Evolutionary conservation across 2,888 invertebrate genomes (phyloP).

Genomic region (Conistra vaccinii): DNA sequence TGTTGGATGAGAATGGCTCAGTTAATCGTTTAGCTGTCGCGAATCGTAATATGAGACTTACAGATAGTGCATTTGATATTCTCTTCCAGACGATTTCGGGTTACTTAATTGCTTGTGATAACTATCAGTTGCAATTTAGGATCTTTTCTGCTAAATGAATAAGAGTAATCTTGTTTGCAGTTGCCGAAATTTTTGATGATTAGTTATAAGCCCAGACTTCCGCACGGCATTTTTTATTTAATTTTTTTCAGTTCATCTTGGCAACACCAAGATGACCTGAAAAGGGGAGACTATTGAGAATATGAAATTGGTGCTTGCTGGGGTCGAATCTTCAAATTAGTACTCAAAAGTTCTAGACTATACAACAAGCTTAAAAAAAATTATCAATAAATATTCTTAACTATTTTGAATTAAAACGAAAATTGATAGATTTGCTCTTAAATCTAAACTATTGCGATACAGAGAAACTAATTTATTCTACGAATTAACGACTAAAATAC

Average conservation of each 20-base stretch:
- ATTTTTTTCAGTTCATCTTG: background rate
- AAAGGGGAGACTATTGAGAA: background rate
- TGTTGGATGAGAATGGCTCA: background rate
- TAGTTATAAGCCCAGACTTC: background rate
- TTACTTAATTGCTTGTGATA: background rate
- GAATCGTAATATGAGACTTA: slow-evolving; percentile 12
- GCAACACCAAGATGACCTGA: background rate
- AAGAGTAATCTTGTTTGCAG: background rate
- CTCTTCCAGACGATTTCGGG: background rate
- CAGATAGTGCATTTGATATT: slow-evolving; percentile 20
- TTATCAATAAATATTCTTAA: too few relatives aligned
- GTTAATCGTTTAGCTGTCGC: slow-evolving; percentile 22
- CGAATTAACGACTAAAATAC: too few relatives aligned
- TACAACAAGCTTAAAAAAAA: too few relatives aligned
- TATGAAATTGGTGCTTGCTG: background rate
- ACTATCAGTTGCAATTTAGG: background rate
- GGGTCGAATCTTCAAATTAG: background rate
- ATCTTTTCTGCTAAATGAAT: background rate
- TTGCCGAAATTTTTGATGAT: background rate
- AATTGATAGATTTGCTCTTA: too few relatives aligned
- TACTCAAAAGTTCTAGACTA: background rate
- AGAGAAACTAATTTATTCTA: too few relatives aligned
- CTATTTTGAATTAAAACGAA: too few relatives aligned
- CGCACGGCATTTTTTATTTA: background rate
- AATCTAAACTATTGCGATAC: too few relatives aligned